Evolutionary conservation across 2,797 vertebrate species (phyloP).

Genomic region (Pseudochaenichthys georgianus): DNA sequence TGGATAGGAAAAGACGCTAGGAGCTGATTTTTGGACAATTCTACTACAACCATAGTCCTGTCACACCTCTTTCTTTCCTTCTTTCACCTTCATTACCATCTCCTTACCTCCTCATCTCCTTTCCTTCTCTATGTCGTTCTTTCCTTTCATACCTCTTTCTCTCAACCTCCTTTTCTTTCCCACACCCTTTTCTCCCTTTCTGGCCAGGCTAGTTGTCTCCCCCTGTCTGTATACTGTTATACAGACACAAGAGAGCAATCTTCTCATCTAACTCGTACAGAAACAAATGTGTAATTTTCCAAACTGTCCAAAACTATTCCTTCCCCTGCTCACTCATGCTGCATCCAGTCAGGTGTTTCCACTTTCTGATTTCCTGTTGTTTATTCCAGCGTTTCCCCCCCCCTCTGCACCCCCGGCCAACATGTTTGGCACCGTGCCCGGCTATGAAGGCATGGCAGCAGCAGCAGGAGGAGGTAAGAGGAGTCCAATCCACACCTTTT

Average conservation of each 20-base stretch:
- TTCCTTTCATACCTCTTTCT: neutral
- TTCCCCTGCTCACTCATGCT: too few species aligned
- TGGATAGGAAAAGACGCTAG: too few species aligned
- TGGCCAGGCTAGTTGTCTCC: neutral
- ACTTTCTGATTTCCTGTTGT: neutral
- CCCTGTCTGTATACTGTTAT: neutral
- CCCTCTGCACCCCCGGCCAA: slow-evolving; percentile 30
- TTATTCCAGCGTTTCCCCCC: slow-evolving; percentile 54
- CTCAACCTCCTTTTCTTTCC: too few species aligned
- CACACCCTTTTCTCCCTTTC: neutral
- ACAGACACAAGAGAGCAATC: too few species aligned
- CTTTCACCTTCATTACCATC: too few species aligned
- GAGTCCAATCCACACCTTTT: neutral
- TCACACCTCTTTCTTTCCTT: too few species aligned
- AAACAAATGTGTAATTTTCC: too few species aligned
- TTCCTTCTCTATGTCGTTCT: neutral
- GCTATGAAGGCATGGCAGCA: slow-evolving; percentile 61
- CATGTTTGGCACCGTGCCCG: slow-evolving; percentile 61
- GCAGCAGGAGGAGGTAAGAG: slow-evolving; percentile 61
- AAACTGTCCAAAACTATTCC: neutral
- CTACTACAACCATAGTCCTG: too few species aligned
- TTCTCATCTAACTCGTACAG: neutral
- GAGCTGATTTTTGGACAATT: too few species aligned
- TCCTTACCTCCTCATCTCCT: too few species aligned
- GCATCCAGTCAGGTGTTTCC: neutral